These are phyloP conservation scores for Todus mexicanus DNA, from an alignment of 2,797 vertebrate genomes.

Conservation along the genomic window DNA sequence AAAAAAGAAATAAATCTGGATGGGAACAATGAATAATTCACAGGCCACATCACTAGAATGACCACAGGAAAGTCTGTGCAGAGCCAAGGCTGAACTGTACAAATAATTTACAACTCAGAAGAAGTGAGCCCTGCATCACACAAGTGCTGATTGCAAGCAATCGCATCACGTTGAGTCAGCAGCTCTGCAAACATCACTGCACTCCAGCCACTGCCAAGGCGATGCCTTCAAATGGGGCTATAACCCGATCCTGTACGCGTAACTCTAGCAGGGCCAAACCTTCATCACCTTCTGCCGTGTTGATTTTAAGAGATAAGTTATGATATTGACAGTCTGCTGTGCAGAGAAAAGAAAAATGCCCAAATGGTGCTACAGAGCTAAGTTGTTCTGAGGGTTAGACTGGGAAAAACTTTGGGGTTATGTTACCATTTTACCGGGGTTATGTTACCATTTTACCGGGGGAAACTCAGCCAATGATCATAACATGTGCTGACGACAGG, in stretches of 20 bases:
- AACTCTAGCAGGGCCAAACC: neutral
- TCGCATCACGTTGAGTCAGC: constrained; percentile 12
- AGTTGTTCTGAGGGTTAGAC: neutral
- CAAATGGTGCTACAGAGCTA: neutral
- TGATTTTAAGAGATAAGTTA: neutral
- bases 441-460: neutral
- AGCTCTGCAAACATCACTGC: neutral
- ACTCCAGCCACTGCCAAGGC: neutral
- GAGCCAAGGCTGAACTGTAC: neutral
- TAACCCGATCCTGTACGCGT: neutral
- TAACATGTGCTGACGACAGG: neutral
- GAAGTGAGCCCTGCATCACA: neutral
- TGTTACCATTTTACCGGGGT: neutral
- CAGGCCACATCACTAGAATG: neutral
- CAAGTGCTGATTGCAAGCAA: constrained; percentile 8
- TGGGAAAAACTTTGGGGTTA: neutral
- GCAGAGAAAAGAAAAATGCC: neutral
- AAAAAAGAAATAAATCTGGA: neutral
- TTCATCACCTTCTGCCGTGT: neutral
- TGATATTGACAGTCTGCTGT: neutral
- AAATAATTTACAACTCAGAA: neutral
- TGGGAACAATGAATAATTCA: constrained; percentile 23
- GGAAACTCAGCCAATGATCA: neutral
- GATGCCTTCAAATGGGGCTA: neutral
- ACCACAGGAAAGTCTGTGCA: neutral